These are phyloP conservation scores for Carterocephalus palaemon DNA, from an alignment of 2,888 invertebrate genomes.

Conservation along the genomic window DNA sequence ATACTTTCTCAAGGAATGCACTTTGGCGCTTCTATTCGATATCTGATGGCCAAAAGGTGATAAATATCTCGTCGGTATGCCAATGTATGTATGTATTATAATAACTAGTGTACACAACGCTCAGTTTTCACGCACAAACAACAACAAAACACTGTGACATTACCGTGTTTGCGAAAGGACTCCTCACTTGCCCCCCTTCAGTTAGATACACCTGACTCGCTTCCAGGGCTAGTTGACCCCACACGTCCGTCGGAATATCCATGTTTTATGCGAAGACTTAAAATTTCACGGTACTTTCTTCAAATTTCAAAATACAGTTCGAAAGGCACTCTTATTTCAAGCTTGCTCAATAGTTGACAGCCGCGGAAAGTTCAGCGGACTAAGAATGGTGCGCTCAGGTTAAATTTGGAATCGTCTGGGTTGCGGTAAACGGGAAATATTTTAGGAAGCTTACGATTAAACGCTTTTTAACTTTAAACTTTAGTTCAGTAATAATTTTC, in stretches of 20 bases:
- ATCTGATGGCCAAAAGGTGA: too few relatives aligned
- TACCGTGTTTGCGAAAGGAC: constrained; percentile 93
- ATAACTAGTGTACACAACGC: too few relatives aligned
- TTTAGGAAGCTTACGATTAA: constrained; percentile 43
- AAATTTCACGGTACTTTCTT: constrained; percentile 35
- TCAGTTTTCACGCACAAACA: neutral
- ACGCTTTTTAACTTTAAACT: constrained; percentile 25
- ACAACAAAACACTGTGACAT: constrained; percentile 37
- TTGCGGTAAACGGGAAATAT: constrained; percentile 47
- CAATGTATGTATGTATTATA: too few relatives aligned
- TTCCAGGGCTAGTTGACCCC: constrained; percentile 93
- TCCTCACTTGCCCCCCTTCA: constrained; percentile 87
- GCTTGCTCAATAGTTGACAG: constrained; percentile 49
- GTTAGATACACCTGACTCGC: constrained; percentile 91
- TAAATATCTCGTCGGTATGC: too few relatives aligned
- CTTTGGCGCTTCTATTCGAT: too few relatives aligned
- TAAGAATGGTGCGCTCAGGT: constrained; percentile 63
- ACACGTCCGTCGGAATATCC: constrained; percentile 88
- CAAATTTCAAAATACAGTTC: constrained; percentile 34
- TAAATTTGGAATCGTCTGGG: constrained; percentile 76
- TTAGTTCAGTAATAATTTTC: neutral
- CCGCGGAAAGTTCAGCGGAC: constrained; percentile 53
- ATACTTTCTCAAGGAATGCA: too few relatives aligned
- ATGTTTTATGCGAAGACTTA: too few relatives aligned
- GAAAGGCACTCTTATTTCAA: constrained; percentile 37